Percentiles rank a stretch among this genome's conserved stretches.
Evolutionary conservation across 2,888 invertebrate species (phyloP).

Genomic region (Choreutis nemorana): DNA sequence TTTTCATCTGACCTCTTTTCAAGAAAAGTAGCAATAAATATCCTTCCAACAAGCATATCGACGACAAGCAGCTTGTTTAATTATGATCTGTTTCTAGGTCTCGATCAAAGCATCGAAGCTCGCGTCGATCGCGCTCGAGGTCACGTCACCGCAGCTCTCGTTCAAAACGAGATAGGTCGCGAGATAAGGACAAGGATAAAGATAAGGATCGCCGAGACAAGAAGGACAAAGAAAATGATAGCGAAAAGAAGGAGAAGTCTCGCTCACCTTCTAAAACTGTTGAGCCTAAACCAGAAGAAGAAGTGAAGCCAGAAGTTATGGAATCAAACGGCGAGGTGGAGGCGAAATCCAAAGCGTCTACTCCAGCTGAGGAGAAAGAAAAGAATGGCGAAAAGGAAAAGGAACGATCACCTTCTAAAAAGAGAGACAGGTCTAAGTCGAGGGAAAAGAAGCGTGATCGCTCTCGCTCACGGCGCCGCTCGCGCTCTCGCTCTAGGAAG

Average conservation of each 20-base stretch:
- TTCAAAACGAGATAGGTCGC: conserved; percentile 52
- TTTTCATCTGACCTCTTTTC: not conserved
- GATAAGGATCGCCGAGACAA: conserved; percentile 37
- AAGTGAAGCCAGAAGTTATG: conserved; percentile 27
- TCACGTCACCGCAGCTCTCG: conserved; percentile 66
- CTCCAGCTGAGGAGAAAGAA: conserved; percentile 35
- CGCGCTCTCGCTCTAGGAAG: conserved; percentile 61
- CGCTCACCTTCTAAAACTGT: conserved; percentile 33
- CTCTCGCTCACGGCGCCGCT: conserved; percentile 69
- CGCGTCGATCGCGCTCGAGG: conserved; percentile 57
- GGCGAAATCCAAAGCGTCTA: conserved; percentile 34
- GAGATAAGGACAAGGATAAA: conserved; percentile 35
- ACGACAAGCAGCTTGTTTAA: conserved; percentile 15
- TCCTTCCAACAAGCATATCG: not conserved
- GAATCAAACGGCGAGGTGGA: conserved; percentile 42
- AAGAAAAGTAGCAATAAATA: not conserved
- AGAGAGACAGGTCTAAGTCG: conserved; percentile 52
- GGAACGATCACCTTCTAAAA: conserved; percentile 42
- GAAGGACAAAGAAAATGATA: conserved; percentile 20
- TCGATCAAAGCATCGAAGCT: conserved; percentile 65
- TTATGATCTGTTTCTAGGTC: conserved; percentile 29
- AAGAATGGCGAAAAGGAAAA: conserved; percentile 21
- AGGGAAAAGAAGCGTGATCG: conserved; percentile 51
- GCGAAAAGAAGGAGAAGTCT: conserved; percentile 36
- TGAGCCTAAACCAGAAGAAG: conserved; percentile 35